These are phyloP conservation scores for Mustelus asterias DNA, from an alignment of 2,113 vertebrate genomes.

Conservation along the genomic window DNA sequence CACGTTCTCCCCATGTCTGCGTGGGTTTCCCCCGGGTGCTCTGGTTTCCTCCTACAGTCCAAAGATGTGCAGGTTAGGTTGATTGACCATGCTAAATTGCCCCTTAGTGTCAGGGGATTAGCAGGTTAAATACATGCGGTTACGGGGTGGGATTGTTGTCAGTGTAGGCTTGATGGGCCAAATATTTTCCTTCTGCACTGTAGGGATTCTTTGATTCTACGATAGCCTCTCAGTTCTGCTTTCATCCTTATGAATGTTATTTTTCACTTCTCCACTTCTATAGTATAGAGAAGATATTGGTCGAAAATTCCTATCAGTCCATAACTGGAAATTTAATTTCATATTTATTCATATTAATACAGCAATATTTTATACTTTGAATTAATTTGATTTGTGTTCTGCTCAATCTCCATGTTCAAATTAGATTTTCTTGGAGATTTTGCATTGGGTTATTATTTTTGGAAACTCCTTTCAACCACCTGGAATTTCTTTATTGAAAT, in stretches of 20 bases:
- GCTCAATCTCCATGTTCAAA: neutral
- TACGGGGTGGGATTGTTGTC: too few relatives aligned
- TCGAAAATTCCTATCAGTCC: neutral
- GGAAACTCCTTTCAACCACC: neutral
- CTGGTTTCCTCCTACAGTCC: too few relatives aligned
- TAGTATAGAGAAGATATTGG: neutral
- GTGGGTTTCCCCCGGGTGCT: too few relatives aligned
- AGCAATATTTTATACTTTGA: neutral
- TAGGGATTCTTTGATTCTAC: too few relatives aligned
- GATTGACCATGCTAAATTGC: too few relatives aligned
- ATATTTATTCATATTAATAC: neutral
- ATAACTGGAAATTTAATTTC: neutral
- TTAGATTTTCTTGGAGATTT: neutral
- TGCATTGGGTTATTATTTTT: neutral
- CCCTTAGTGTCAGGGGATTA: too few relatives aligned
- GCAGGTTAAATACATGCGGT: too few relatives aligned
- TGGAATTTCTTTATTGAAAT: neutral
- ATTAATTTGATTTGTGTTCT: neutral
- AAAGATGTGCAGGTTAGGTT: too few relatives aligned
- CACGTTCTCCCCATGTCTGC: too few relatives aligned
- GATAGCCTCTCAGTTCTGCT: neutral
- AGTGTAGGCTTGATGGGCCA: too few relatives aligned
- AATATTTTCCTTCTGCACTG: too few relatives aligned
- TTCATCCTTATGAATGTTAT: neutral
- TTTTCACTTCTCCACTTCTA: neutral